A percentile compares a stretch with the other conserved stretches of the same genome.
Conservation (phyloP, 2,113 vertebrate genomes). For the Takifugu flavidus region DNA sequence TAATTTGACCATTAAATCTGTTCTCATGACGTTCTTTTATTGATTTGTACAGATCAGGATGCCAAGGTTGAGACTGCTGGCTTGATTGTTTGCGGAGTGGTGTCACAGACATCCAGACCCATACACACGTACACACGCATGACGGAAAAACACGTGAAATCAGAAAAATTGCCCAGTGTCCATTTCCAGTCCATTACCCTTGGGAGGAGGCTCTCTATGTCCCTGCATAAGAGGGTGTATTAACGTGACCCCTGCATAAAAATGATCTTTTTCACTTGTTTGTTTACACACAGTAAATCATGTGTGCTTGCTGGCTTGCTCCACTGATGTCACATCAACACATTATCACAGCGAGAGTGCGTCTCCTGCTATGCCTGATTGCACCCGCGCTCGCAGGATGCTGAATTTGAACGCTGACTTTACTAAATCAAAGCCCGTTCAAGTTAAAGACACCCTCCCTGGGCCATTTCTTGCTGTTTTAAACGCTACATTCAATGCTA, state of each 20-base stretch:
- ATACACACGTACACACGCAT: neutral
- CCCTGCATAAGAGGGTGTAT: neutral
- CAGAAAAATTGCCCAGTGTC: constrained; percentile 38
- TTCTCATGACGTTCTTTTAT: no score
- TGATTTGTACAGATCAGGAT: no score
- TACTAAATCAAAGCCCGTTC: neutral
- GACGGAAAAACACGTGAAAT: constrained; percentile 17
- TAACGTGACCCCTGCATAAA: constrained; percentile 3
- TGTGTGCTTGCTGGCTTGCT: constrained; percentile 22
- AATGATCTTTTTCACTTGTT: constrained; percentile 13
- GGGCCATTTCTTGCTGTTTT: constrained; percentile 9
- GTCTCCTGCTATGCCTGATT: constrained; percentile 7
- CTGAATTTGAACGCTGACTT: neutral
- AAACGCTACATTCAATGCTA: constrained; percentile 7
- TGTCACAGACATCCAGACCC: neutral
- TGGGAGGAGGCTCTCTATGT: constrained; percentile 19
- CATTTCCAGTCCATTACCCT: constrained; percentile 51
- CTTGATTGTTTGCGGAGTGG: constrained; percentile 3
- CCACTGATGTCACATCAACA: constrained; percentile 23
- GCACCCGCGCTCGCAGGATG: constrained; percentile 3
- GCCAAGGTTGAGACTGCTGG: no score
- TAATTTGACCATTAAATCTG: no score
- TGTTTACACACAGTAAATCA: constrained; percentile 36
- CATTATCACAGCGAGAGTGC: constrained; percentile 1
- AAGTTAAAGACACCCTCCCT: neutral